Evolutionary conservation across 2,113 vertebrate species (phyloP).

Genomic region (Amblyornis subalaris): DNA sequence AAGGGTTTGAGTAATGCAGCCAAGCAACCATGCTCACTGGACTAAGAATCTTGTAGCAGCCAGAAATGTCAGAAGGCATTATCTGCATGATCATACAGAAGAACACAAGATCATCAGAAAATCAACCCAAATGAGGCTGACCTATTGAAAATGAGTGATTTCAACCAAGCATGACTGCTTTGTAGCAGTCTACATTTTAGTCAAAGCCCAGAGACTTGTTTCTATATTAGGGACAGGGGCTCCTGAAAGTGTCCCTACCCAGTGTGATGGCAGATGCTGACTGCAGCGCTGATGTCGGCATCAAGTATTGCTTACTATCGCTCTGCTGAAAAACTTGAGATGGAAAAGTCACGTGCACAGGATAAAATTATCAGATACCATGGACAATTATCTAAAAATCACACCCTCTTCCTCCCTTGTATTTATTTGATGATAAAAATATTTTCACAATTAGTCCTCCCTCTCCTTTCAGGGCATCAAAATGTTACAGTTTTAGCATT

Average conservation of each 20-base stretch:
- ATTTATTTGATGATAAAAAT: background rate
- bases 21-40: background rate
- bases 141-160: background rate
- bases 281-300: accelerated
- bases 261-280: accelerated
- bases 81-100: background rate
- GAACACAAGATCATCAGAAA: background rate
- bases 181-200: background rate
- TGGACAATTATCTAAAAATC: background rate
- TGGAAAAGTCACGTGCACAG: background rate
- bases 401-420: background rate
- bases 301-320: background rate
- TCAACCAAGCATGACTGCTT: background rate
- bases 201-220: background rate
- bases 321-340: background rate
- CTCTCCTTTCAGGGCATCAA: background rate
- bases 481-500: background rate
- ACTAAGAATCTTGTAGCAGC: background rate
- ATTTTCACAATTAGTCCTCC: background rate
- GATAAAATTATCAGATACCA: background rate
- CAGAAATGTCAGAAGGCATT: background rate
- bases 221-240: background rate
- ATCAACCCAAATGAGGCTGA: background rate
- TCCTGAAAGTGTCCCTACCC: background rate
- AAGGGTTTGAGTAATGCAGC: background rate